A percentile compares a stretch with the other conserved stretches of the same genome.
Evolutionary conservation across 1,140 invertebrate genomes (phyloP).

Genomic region (Drosophila prosaltans): DNA sequence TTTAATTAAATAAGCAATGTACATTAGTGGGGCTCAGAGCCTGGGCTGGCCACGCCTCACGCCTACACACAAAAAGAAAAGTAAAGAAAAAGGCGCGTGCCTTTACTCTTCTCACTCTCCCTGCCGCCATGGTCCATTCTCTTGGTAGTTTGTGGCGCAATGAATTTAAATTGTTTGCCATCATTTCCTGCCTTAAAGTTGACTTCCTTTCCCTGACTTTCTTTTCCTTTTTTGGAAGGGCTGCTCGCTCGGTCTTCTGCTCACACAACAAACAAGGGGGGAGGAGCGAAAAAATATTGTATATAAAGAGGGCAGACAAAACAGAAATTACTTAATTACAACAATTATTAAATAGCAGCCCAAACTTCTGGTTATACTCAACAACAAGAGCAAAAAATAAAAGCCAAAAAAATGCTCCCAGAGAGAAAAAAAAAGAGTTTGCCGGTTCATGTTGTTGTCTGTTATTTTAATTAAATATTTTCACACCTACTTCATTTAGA

Average conservation of each 20-base stretch:
- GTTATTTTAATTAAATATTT: slow-evolving; percentile 83
- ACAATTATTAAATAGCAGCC: slow-evolving; percentile 76
- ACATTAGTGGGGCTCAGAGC: slow-evolving; percentile 46
- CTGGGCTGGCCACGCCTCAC: slow-evolving; percentile 55
- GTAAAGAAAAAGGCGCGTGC: slow-evolving; percentile 21
- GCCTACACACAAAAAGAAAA: slow-evolving; percentile 47
- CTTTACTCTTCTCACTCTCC: not conserved
- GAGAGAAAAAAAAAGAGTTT: slow-evolving; percentile 18
- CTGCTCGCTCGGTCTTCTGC: not conserved
- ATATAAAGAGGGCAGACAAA: slow-evolving; percentile 27
- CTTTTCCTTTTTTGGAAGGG: not conserved
- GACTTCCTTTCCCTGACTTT: slow-evolving; percentile 50
- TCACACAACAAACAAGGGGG: slow-evolving; percentile 12
- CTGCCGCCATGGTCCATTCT: slow-evolving; percentile 7
- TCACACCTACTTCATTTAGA: slow-evolving; percentile 74
- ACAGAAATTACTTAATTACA: slow-evolving; percentile 80
- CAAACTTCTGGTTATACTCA: slow-evolving; percentile 43
- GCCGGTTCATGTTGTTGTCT: slow-evolving; percentile 51
- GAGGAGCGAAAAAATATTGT: not conserved
- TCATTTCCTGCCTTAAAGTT: slow-evolving; percentile 72
- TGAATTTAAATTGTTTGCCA: slow-evolving; percentile 80
- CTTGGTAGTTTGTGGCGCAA: slow-evolving; percentile 75
- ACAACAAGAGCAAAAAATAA: slow-evolving; percentile 5
- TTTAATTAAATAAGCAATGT: slow-evolving; percentile 77
- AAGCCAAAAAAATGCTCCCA: slow-evolving; percentile 5